These are phyloP conservation scores for Harpegnathos saltator DNA, from an alignment of 1,140 invertebrate genomes.

Conservation along the genomic window DNA sequence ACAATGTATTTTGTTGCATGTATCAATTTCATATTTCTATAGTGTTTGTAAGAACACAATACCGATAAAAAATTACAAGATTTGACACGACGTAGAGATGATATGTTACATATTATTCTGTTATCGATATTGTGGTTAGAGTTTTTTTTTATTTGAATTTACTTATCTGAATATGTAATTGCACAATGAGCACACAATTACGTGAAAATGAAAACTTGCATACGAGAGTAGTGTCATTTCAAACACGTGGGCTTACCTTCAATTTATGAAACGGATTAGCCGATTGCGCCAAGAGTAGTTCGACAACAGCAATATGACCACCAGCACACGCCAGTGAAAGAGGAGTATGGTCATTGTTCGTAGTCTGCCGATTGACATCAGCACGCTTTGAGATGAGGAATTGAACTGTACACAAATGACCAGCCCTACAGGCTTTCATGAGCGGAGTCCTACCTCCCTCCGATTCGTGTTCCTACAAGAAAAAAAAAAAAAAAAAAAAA, in stretches of 20 bases:
- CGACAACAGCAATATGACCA: constrained; percentile 96
- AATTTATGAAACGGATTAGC: constrained; percentile 98
- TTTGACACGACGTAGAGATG: not conserved
- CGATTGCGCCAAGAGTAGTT: constrained; percentile 94
- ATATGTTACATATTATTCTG: not conserved
- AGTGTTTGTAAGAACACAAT: too few relatives aligned
- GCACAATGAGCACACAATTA: constrained; percentile 3
- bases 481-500: not conserved
- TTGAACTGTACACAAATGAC: constrained; percentile 99
- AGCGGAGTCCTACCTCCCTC: constrained; percentile 97
- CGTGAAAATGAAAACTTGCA: not conserved
- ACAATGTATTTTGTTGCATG: constrained; percentile 58
- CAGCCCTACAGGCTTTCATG: constrained; percentile 99
- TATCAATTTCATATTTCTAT: too few relatives aligned
- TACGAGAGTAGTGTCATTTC: not conserved
- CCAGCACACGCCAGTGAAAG: constrained; percentile 98
- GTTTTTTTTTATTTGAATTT: too few relatives aligned
- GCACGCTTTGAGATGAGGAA: constrained; percentile 97
- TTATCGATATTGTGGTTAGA: not conserved
- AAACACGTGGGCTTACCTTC: constrained; percentile 87
- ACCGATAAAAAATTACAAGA: not conserved
- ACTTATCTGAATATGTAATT: not conserved
- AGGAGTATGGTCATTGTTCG: constrained; percentile 99
- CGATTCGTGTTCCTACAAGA: constrained; percentile 93
- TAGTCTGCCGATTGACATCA: constrained; percentile 97